phyloP scores from a whole-genome alignment of 2,888 invertebrate genomes.

The Brachyptera putata region DNA sequence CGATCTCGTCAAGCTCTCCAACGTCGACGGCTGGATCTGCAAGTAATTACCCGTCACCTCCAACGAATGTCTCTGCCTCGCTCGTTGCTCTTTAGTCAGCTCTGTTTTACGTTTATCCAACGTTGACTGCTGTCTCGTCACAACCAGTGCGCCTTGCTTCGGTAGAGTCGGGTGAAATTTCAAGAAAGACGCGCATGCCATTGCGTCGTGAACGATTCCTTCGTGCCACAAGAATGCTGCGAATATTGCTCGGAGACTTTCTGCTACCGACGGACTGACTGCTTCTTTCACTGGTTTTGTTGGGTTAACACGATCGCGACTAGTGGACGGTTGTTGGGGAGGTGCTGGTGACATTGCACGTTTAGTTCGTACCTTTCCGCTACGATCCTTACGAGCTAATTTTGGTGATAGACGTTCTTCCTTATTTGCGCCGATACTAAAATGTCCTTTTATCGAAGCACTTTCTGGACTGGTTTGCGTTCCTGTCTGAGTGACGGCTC shows the following conservation, averaged over 20 bases:
- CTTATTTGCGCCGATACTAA: constrained; percentile 55
- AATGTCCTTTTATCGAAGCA: constrained; percentile 45
- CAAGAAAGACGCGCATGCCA: constrained; percentile 94
- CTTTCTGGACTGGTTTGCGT: constrained; percentile 68
- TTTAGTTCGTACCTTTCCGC: constrained; percentile 39
- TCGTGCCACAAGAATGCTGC: constrained; percentile 97
- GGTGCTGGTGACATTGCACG: constrained; percentile 46
- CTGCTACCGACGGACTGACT: constrained; percentile 84
- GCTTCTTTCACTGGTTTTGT: constrained; percentile 44
- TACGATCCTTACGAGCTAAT: constrained; percentile 52
- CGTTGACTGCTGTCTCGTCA: constrained; percentile 53
- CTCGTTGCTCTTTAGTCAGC: constrained; percentile 56
- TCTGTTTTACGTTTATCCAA: constrained; percentile 49
- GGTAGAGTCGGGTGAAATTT: constrained; percentile 88
- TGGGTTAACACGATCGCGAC: constrained; percentile 40
- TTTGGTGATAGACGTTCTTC: constrained; percentile 54
- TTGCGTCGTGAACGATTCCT: constrained; percentile 94
- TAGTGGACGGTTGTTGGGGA: constrained; percentile 41
- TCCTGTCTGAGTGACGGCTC: constrained; percentile 57
- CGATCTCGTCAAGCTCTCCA: constrained; percentile 71
- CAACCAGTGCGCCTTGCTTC: constrained; percentile 71
- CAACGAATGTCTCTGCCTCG: constrained; percentile 79
- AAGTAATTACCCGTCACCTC: constrained; percentile 74
- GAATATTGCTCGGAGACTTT: constrained; percentile 89
- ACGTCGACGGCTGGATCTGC: constrained; percentile 71